A percentile compares a stretch with the other conserved stretches of the same genome.
Conservation (phyloP, 1,140 invertebrate species). For the Zaprionus vittiger region DNA sequence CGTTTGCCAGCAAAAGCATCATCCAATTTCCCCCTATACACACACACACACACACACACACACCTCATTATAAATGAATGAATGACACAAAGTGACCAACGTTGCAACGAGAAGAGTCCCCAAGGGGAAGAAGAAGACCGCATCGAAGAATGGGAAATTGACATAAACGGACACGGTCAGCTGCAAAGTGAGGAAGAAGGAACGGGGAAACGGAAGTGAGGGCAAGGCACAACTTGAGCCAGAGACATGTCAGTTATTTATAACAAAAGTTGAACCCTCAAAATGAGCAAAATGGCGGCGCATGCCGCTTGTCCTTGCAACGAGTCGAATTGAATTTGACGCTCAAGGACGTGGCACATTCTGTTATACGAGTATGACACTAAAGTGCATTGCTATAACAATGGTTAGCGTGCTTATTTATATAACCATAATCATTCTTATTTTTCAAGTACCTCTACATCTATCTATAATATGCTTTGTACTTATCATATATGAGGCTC, state of each 20-base stretch:
- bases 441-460: not conserved
- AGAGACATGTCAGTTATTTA: slow-evolving; percentile 33
- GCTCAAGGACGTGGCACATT: not conserved
- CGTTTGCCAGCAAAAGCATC: slow-evolving; percentile 26
- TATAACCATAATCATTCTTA: not conserved
- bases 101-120: slow-evolving; percentile 31
- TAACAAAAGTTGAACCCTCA: slow-evolving; percentile 17
- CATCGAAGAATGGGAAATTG: not conserved
- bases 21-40: slow-evolving; percentile 1
- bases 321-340: not conserved
- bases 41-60: too few species aligned
- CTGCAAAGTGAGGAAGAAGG: not conserved
- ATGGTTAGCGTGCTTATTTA: not conserved
- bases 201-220: not conserved
- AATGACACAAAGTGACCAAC: slow-evolving; percentile 43
- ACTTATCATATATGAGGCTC: not conserved
- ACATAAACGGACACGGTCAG: slow-evolving; percentile 20
- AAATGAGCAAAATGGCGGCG: slow-evolving; percentile 21
- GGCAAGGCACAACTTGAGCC: not conserved
- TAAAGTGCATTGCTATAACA: not conserved
- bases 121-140: not conserved
- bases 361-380: not conserved
- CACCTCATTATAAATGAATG: slow-evolving; percentile 58
- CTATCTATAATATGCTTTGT: not conserved
- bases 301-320: slow-evolving; percentile 23